A percentile compares a stretch with the other conserved stretches of the same genome.
Evolutionary conservation across 2,888 invertebrate species (phyloP).

Genomic region (Caenorhabditis zanzibari): DNA sequence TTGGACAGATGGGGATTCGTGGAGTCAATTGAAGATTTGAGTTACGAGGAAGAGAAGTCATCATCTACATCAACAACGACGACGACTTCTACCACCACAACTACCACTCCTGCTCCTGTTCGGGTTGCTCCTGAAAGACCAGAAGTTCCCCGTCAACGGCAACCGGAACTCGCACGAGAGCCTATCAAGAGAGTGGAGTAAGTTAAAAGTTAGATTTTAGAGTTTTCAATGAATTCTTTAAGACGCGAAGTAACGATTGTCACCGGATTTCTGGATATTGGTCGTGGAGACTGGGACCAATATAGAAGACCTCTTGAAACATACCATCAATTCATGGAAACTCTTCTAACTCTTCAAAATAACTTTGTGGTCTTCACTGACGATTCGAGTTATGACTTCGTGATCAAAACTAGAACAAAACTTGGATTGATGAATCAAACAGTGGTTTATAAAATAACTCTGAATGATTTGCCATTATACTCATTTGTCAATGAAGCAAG

Average conservation of each 20-base stretch:
- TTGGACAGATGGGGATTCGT: slow-evolving; percentile 47
- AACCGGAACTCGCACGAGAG: slow-evolving; percentile 40
- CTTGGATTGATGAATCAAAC: slow-evolving; percentile 69
- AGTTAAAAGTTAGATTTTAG: slow-evolving; percentile 1
- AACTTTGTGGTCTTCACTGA: slow-evolving; percentile 79
- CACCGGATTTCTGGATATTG: slow-evolving; percentile 83
- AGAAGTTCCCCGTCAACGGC: slow-evolving; percentile 35
- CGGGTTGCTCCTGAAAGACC: slow-evolving; percentile 14
- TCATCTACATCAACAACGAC: slow-evolving; percentile 20
- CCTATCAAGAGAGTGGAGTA: slow-evolving; percentile 53
- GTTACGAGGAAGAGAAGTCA: slow-evolving; percentile 35
- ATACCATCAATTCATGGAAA: slow-evolving; percentile 82
- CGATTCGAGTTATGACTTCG: slow-evolving; percentile 74
- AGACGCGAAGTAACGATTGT: slow-evolving; percentile 79
- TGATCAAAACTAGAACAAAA: slow-evolving; percentile 68
- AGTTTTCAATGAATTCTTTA: slow-evolving; percentile 16
- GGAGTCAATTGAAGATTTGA: slow-evolving; percentile 35
- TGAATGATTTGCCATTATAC: slow-evolving; percentile 73
- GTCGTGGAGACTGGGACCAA: slow-evolving; percentile 83
- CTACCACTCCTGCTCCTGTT: slow-evolving; percentile 6
- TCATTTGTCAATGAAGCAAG: slow-evolving; percentile 77
- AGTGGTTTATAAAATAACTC: slow-evolving; percentile 67
- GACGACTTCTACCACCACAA: slow-evolving; percentile 36
- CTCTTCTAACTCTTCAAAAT: slow-evolving; percentile 75
- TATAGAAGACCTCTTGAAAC: slow-evolving; percentile 81